These are phyloP conservation scores for Hoplostethus atlanticus DNA, from an alignment of 2,797 vertebrate species.

Conservation along the genomic window DNA sequence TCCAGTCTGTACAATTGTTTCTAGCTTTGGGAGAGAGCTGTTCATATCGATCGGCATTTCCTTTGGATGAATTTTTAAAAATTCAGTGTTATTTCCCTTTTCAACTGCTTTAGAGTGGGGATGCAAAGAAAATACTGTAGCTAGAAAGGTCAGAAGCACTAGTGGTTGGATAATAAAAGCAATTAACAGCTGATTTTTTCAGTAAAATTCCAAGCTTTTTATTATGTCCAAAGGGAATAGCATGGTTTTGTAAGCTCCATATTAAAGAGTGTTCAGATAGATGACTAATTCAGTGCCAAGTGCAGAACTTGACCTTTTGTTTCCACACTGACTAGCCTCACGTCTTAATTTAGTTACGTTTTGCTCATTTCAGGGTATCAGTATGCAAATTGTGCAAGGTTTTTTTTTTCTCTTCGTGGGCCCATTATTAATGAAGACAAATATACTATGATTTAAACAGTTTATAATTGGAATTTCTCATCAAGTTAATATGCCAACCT, in stretches of 20 bases:
- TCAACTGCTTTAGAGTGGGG: not conserved
- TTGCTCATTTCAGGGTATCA: slow-evolving; percentile 35
- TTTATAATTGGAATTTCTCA: not conserved
- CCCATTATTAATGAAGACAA: slow-evolving; percentile 21
- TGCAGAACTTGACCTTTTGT: slow-evolving; percentile 45
- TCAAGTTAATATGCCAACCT: not conserved
- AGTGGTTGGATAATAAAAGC: slow-evolving; percentile 27
- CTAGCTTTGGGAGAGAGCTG: not conserved
- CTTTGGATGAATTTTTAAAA: not conserved
- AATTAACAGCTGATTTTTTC: slow-evolving; percentile 29
- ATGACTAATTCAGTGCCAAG: slow-evolving; percentile 53
- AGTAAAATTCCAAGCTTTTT: slow-evolving; percentile 35
- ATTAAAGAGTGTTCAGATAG: slow-evolving; percentile 28
- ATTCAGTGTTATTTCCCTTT: not conserved
- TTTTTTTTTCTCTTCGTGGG: slow-evolving; percentile 13
- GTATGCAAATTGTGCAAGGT: slow-evolving; percentile 12
- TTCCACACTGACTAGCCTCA: slow-evolving; percentile 39
- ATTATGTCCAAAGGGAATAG: slow-evolving; percentile 35
- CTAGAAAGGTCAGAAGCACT: not conserved
- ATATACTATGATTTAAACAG: slow-evolving; percentile 13
- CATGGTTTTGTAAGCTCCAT: slow-evolving; percentile 36
- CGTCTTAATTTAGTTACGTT: slow-evolving; percentile 29
- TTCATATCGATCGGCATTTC: not conserved
- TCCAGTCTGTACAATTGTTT: not conserved
- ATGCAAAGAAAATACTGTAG: not conserved